Conservation (phyloP, 1,140 invertebrate species). For the Idris sp. region DNA sequence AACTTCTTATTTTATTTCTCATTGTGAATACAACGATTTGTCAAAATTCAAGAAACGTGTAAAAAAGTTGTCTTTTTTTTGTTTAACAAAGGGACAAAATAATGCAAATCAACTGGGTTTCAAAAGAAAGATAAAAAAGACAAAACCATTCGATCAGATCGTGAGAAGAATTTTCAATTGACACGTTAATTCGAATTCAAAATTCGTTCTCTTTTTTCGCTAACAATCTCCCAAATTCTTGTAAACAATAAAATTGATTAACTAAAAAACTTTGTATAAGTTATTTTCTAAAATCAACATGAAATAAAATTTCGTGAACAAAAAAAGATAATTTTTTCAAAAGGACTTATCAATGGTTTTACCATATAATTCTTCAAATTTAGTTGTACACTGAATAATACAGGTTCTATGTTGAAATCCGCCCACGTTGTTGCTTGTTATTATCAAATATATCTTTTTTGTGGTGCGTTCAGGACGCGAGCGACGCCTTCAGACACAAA, state of each 20-base stretch:
- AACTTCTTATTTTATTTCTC: no score
- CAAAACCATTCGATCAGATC: slow-evolving; percentile 29
- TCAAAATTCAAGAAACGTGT: slow-evolving; percentile 11
- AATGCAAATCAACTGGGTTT: slow-evolving; percentile 31
- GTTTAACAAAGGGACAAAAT: slow-evolving; percentile 28
- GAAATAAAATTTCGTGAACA: no score
- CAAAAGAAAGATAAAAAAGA: slow-evolving; percentile 14
- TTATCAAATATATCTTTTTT: slow-evolving; percentile 49
- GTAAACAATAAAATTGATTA: no score
- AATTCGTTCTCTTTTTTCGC: not conserved
- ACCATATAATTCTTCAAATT: no score
- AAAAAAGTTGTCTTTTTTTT: slow-evolving; percentile 22
- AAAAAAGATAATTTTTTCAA: no score
- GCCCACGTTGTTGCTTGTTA: slow-evolving; percentile 12
- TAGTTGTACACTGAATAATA: no score
- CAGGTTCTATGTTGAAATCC: no score
- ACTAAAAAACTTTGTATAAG: no score
- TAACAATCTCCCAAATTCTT: no score
- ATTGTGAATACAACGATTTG: no score
- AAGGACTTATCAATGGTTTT: no score
- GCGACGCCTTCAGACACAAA: slow-evolving; percentile 62
- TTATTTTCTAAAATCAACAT: no score
- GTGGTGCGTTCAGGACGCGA: slow-evolving; percentile 44
- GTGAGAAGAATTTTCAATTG: slow-evolving; percentile 26
- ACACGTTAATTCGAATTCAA: slow-evolving; percentile 10